phyloP scores from a whole-genome alignment of 1,140 invertebrate genomes.

The Trichonephila inaurata region DNA sequence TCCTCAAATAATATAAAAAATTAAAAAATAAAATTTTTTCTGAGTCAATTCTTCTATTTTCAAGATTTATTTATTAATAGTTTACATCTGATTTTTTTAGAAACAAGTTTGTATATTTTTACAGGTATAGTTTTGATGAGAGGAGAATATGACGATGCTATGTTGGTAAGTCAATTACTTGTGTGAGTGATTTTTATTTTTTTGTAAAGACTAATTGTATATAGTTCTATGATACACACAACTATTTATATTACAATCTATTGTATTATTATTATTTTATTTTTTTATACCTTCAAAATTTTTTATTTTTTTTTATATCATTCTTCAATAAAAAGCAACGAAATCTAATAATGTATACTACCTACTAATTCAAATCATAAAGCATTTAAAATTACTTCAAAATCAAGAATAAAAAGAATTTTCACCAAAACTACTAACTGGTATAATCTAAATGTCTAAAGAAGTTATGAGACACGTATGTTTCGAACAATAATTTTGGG shows the following conservation, averaged over 20 bases:
- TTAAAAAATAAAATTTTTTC: background rate
- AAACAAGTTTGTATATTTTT: background rate
- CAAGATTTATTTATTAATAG: background rate
- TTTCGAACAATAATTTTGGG: too few relatives aligned
- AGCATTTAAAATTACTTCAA: too few relatives aligned
- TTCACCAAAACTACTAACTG: too few relatives aligned
- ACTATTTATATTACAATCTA: background rate
- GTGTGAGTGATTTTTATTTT: background rate
- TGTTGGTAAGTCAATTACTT: background rate
- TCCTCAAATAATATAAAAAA: background rate
- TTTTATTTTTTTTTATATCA: too few relatives aligned
- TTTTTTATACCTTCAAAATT: too few relatives aligned
- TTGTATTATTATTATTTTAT: background rate
- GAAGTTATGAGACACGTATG: too few relatives aligned
- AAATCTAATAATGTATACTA: too few relatives aligned
- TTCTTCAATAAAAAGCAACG: too few relatives aligned
- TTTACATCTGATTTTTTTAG: background rate
- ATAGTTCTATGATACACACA: background rate
- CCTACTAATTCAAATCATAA: too few relatives aligned
- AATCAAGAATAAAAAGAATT: too few relatives aligned
- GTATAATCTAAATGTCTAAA: too few relatives aligned
- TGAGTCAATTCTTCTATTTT: background rate
- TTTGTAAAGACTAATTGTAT: background rate
- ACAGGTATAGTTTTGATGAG: background rate
- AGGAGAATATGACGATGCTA: slow-evolving; percentile 15